phyloP scores from a whole-genome alignment of 2,797 vertebrate genomes.

The Amblyopsis hoosieri region DNA sequence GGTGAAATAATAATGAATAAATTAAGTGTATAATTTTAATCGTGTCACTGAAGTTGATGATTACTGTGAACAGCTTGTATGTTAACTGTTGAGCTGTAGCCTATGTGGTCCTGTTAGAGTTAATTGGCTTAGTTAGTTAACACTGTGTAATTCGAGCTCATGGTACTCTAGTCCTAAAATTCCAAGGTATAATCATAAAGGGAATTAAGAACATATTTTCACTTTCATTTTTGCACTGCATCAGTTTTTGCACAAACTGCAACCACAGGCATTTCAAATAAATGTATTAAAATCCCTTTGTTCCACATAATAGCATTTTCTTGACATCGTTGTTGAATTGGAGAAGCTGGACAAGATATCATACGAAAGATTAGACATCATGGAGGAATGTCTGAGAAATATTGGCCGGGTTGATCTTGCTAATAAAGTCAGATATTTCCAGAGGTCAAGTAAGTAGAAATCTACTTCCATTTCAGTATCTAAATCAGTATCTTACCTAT shows the following conservation, averaged over 20 bases:
- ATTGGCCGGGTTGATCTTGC: conserved; percentile 86
- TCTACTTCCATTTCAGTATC: not conserved
- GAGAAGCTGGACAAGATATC: conserved; percentile 86
- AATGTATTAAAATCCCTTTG: not conserved
- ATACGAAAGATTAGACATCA: conserved; percentile 77
- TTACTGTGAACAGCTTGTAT: too few relatives aligned
- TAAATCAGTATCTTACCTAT: too few relatives aligned
- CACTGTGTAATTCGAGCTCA: too few relatives aligned
- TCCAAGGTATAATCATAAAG: too few relatives aligned
- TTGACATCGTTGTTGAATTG: conserved; percentile 85
- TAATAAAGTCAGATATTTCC: conserved; percentile 82
- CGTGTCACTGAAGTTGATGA: not conserved
- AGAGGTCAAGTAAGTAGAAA: conserved; percentile 74
- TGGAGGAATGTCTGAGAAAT: conserved; percentile 80
- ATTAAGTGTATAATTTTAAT: not conserved
- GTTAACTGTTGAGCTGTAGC: too few relatives aligned
- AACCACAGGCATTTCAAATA: too few relatives aligned
- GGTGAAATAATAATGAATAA: conserved; percentile 63
- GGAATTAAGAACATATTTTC: not conserved
- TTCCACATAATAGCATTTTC: conserved; percentile 80
- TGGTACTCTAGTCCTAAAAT: too few relatives aligned
- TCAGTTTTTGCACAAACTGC: not conserved
- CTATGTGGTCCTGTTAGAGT: too few relatives aligned
- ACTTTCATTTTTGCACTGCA: not conserved
- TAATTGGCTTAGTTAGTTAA: too few relatives aligned